Percentiles rank a stretch among this genome's conserved stretches.
Conservation (phyloP, 2,888 invertebrate genomes). For the Macrophya annulata region DNA sequence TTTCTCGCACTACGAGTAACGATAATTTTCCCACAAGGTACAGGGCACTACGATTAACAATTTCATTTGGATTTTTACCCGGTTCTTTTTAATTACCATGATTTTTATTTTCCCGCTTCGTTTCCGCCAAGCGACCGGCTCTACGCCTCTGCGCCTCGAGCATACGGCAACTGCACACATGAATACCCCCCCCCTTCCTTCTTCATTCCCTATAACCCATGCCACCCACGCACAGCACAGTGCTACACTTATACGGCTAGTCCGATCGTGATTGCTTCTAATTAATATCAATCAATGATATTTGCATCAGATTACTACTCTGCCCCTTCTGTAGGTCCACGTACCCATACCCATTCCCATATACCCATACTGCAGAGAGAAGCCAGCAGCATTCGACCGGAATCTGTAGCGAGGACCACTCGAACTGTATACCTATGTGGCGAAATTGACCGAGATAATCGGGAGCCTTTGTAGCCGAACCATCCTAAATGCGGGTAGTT, state of each 20-base stretch:
- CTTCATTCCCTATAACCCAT: slow-evolving; percentile 4
- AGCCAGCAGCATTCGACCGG: slow-evolving; percentile 40
- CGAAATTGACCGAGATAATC: slow-evolving; percentile 66
- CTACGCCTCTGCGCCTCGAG: slow-evolving; percentile 45
- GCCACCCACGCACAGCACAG: slow-evolving; percentile 1
- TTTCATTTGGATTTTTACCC: background rate
- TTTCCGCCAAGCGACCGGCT: slow-evolving; percentile 41
- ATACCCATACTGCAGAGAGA: background rate
- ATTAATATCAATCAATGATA: slow-evolving; percentile 67
- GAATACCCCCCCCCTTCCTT: background rate
- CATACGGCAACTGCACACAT: slow-evolving; percentile 50
- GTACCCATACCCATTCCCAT: background rate
- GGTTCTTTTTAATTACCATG: slow-evolving; percentile 42
- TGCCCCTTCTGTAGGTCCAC: slow-evolving; percentile 38
- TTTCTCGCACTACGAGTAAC: background rate
- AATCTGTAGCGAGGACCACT: slow-evolving; percentile 51
- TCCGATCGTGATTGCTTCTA: slow-evolving; percentile 61
- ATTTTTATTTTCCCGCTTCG: slow-evolving; percentile 48
- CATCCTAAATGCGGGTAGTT: slow-evolving; percentile 67
- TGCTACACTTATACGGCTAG: slow-evolving; percentile 9
- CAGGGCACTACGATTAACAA: background rate
- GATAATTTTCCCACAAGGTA: background rate
- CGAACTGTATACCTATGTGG: slow-evolving; percentile 56
- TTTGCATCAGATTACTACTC: slow-evolving; percentile 64
- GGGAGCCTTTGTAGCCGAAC: slow-evolving; percentile 47